phyloP scores from a whole-genome alignment of 2,113 vertebrate species.

The Phocoena sinus region DNA sequence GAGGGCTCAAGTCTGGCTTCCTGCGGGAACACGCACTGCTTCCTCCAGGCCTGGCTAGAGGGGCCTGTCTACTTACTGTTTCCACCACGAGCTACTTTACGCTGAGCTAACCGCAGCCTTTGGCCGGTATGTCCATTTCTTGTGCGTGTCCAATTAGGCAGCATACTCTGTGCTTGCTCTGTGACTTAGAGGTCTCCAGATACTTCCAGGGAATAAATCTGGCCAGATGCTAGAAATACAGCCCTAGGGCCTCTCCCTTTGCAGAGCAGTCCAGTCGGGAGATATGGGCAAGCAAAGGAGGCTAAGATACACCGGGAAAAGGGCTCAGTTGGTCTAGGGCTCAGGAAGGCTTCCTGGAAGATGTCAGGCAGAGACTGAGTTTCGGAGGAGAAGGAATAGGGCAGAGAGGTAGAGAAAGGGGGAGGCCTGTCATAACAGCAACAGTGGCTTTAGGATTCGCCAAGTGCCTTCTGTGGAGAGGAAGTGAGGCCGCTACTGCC shows the following conservation, averaged over 20 bases:
- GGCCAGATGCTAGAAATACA: not conserved
- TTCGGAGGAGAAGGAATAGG: not conserved
- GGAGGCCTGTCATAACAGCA: not conserved
- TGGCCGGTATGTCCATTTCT: not conserved
- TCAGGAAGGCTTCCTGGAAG: not conserved
- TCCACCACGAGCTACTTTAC: not conserved
- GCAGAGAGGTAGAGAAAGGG: not conserved
- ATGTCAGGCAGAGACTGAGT: not conserved
- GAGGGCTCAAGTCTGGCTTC: not conserved
- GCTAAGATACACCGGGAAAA: not conserved
- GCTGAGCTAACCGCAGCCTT: not conserved
- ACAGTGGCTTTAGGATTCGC: not conserved
- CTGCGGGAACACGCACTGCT: not conserved
- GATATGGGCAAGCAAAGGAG: not conserved
- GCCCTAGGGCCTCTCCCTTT: not conserved
- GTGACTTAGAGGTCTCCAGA: not conserved
- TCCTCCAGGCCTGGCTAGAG: not conserved
- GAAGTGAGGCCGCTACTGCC: not conserved
- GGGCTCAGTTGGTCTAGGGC: not conserved
- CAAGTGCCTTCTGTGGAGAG: not conserved
- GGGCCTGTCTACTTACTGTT: too few relatives aligned
- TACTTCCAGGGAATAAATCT: not conserved
- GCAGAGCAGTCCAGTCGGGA: not conserved
- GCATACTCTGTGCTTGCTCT: not conserved
- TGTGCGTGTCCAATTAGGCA: not conserved